Percentiles rank a stretch among this genome's conserved stretches.
Conservation (phyloP, 2,797 vertebrate genomes). For the Smutsia gigantea region DNA sequence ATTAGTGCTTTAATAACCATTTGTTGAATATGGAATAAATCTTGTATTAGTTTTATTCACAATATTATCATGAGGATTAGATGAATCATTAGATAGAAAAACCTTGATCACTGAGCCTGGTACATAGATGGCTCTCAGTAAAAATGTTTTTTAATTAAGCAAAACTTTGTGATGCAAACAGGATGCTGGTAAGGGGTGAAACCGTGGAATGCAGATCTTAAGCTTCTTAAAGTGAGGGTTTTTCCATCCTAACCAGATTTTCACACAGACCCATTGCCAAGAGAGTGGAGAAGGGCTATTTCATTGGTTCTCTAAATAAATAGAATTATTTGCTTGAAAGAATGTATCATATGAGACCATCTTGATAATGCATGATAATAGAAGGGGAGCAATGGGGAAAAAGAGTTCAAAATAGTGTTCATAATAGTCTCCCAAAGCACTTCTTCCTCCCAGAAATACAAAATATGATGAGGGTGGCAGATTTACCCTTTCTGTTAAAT, state of each 20-base stretch:
- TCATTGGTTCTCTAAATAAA: slow-evolving; percentile 41
- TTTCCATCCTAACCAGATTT: not conserved
- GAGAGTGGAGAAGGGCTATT: not conserved
- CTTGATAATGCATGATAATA: slow-evolving; percentile 25
- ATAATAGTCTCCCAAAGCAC: not conserved
- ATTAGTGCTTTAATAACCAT: slow-evolving; percentile 64
- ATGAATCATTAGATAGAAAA: slow-evolving; percentile 49
- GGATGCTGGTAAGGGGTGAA: not conserved
- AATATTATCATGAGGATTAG: slow-evolving; percentile 43
- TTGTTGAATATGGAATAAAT: slow-evolving; percentile 62
- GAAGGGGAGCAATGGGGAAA: not conserved
- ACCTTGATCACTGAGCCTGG: not conserved
- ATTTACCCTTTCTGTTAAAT: not conserved
- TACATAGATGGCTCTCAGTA: slow-evolving; percentile 33
- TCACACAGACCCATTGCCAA: not conserved
- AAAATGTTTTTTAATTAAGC: slow-evolving; percentile 52
- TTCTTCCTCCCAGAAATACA: not conserved
- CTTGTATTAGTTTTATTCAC: slow-evolving; percentile 61
- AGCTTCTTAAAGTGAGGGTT: slow-evolving; percentile 28
- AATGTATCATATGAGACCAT: not conserved
- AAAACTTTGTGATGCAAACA: not conserved
- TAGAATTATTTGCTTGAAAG: not conserved
- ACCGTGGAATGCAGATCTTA: not conserved
- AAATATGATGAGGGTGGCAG: not conserved
- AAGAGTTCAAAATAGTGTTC: not conserved